Percentiles rank a stretch among this genome's conserved stretches.
Evolutionary conservation across 2,113 vertebrate genomes (phyloP).

Genomic region (Actenoides lindsayi): DNA sequence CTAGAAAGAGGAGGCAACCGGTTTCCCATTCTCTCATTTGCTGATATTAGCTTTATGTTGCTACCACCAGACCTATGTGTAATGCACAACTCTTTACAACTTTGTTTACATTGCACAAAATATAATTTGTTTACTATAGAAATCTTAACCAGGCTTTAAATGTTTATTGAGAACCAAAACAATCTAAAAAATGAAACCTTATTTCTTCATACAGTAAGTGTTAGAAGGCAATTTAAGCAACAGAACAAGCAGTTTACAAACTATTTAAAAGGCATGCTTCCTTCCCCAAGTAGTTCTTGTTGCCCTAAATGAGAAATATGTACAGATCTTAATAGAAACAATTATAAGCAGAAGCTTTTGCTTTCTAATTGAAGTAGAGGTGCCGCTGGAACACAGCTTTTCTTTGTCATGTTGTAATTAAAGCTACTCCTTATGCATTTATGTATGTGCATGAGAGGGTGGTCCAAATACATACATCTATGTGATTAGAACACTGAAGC

Average conservation of each 20-base stretch:
- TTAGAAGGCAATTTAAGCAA: slow-evolving; percentile 17
- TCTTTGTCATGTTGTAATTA: not conserved
- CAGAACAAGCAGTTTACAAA: not conserved
- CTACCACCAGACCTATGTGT: not conserved
- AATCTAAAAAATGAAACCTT: not conserved
- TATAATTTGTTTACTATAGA: slow-evolving; percentile 37
- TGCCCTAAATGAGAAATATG: slow-evolving; percentile 8
- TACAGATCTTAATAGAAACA: not conserved
- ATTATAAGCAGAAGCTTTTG: not conserved
- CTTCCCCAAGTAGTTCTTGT: not conserved
- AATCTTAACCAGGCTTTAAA: slow-evolving; percentile 43
- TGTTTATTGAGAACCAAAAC: not conserved
- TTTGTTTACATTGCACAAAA: slow-evolving; percentile 61
- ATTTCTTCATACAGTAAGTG: not conserved
- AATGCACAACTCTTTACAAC: slow-evolving; percentile 7
- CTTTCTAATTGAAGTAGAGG: not conserved
- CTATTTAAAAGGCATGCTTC: not conserved
- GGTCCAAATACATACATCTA: not conserved
- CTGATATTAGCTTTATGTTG: slow-evolving; percentile 41
- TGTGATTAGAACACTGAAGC: not conserved
- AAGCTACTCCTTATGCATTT: not conserved
- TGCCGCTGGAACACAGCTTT: not conserved
- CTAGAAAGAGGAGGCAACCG: slow-evolving; percentile 23
- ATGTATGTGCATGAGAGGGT: not conserved
- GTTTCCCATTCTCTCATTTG: slow-evolving; percentile 53